Conservation (phyloP, 2,888 invertebrate genomes). For the Cephus spinipes region DNA sequence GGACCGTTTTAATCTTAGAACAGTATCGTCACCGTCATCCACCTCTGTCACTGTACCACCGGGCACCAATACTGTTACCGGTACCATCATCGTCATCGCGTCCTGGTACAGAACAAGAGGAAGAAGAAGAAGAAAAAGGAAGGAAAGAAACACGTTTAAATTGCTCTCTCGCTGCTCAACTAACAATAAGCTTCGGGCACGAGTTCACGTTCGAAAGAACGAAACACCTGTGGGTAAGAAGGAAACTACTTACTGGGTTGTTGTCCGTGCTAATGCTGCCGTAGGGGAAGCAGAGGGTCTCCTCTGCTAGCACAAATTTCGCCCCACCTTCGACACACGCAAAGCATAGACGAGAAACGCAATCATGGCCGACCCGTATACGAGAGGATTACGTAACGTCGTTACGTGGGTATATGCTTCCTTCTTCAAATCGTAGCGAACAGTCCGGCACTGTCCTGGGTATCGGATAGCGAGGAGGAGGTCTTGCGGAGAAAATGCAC, state of each 20-base stretch:
- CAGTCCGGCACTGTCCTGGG: neutral
- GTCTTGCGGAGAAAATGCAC: neutral
- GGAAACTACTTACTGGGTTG: neutral
- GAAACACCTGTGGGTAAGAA: neutral
- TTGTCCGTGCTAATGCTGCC: neutral
- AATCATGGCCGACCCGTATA: slow-evolving; percentile 4
- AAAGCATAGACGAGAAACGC: slow-evolving; percentile 1
- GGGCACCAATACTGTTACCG: neutral
- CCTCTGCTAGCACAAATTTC: slow-evolving; percentile 28
- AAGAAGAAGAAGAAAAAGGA: neutral
- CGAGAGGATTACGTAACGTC: neutral
- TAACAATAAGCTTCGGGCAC: neutral
- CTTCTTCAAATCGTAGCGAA: neutral
- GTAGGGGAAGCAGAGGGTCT: slow-evolving; percentile 24
- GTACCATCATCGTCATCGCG: neutral
- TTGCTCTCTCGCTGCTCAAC: neutral
- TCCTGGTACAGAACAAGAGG: neutral
- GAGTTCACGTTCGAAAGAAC: neutral
- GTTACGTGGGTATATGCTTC: neutral
- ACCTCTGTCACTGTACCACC: slow-evolving; percentile 25
- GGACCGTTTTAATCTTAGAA: slow-evolving; percentile 49
- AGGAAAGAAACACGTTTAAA: neutral
- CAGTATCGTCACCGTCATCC: slow-evolving; percentile 11
- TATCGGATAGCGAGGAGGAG: neutral
- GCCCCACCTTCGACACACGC: neutral